Base-by-base conservation (phyloP, 2,113 vertebrate genomes). In the Thinocorus orbignyianus region DNA sequence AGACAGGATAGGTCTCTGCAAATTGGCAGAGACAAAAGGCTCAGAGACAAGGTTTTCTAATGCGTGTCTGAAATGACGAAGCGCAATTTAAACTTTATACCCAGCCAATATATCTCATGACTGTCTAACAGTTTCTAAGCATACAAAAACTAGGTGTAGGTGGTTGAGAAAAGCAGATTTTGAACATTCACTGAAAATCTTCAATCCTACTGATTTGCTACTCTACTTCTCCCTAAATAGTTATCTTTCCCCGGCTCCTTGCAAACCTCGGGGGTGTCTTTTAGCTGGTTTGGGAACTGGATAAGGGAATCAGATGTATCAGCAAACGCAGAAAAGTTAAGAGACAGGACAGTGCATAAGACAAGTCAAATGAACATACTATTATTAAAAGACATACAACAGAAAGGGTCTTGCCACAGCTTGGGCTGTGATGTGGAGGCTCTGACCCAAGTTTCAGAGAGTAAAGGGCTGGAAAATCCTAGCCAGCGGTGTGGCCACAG, bases 301-400 rank as follows among this genome's bases (percentile, higher is more conserved):
- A 66, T 62, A 69, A 85, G 30, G 48, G 51, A 84, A n/a, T 58
- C 8, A 3, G 22, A 30, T 60, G 11, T 58, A 37, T 80, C 58
- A 70, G 80, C 54, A 95, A 80, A 66, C n/a, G 37, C 6, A 82
- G 42, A 35, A 77, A 42, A 79, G 13, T 7, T 51, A 17, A 49
- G 37, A 71, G n/a, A 48, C 17, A 51, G 54, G 51, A 41, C n/a
- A 62, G 17, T 54, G 49, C 0, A 0, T 24, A 57, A 71, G 28
- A 23, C 28, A 81, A 58, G 58, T 31, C 79, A 86, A 73, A 48
- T 66, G 31, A 86, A 83, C 28, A 13, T 39, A 15, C 31, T 90
- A 22, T 68, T 88, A 42, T 11, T 88, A 46, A 70, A 92, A 66
- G 16, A 49, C 17, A 37, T n/a, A 31, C 22, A 82, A 48, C 20